phyloP scores from a whole-genome alignment of 2,797 vertebrate species.

The Pseudopleuronectes americanus region DNA sequence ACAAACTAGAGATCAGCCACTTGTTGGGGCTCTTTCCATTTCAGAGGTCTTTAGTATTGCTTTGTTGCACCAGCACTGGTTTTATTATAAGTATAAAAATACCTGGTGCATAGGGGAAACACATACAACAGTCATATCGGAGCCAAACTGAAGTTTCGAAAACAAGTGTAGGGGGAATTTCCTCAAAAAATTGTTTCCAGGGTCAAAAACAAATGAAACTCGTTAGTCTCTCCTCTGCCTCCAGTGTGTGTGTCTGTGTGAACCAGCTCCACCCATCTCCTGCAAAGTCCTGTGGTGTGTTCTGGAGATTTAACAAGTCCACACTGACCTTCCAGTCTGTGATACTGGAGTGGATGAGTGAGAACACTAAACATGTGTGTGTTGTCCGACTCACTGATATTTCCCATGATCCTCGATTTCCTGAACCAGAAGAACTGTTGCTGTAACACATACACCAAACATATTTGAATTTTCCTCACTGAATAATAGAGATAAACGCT shows the following conservation, averaged over 20 bases:
- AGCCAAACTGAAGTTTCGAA: neutral
- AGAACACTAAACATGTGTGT: too few relatives aligned
- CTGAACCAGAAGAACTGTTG: too few relatives aligned
- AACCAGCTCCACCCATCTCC: conserved; percentile 14
- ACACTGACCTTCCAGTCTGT: neutral
- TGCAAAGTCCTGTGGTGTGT: conserved; percentile 8
- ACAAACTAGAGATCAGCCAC: neutral
- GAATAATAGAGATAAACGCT: too few relatives aligned
- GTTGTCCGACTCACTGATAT: too few relatives aligned
- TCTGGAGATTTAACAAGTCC: conserved; percentile 1
- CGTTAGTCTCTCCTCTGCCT: conserved; percentile 5
- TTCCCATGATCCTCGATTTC: too few relatives aligned
- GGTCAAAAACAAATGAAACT: conserved; percentile 2
- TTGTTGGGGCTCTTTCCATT: neutral
- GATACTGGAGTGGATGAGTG: too few relatives aligned
- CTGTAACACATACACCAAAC: too few relatives aligned
- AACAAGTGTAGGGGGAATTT: conserved; percentile 5
- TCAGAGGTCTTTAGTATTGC: neutral
- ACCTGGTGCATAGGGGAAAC: neutral
- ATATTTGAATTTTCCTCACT: too few relatives aligned
- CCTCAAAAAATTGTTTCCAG: neutral
- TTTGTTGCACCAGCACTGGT: neutral
- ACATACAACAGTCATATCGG: neutral
- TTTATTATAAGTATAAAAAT: neutral
- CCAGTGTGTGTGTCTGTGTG: neutral